These are phyloP conservation scores for Apogon hyalosoma DNA, from an alignment of 2,797 vertebrate genomes.

Conservation along the genomic window DNA sequence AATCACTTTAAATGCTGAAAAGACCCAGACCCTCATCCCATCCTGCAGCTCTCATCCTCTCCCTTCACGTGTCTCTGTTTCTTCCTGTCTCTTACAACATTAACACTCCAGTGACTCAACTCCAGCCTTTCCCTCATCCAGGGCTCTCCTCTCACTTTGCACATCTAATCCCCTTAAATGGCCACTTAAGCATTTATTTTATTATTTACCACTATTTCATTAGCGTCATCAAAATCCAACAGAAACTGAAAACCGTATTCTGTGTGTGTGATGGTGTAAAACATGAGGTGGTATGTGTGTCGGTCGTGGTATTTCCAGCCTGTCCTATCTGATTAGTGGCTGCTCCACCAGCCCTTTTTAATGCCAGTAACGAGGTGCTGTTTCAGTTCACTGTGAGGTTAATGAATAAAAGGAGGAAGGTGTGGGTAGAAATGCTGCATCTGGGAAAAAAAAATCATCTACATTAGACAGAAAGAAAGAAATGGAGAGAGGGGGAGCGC, in stretches of 20 bases:
- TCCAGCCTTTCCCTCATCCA: constrained; percentile 28
- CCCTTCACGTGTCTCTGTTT: constrained; percentile 9
- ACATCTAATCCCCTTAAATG: constrained; percentile 72
- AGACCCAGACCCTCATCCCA: constrained; percentile 50
- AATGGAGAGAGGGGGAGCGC: constrained; percentile 2
- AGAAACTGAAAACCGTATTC: constrained; percentile 17
- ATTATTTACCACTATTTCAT: constrained; percentile 66
- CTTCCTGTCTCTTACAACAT: constrained; percentile 7
- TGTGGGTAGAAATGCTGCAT: constrained; percentile 50
- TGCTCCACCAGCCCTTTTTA: constrained; percentile 35
- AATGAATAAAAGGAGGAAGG: constrained; percentile 57
- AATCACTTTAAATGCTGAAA: constrained; percentile 79
- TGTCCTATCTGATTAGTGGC: constrained; percentile 62
- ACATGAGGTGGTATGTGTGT: constrained; percentile 18
- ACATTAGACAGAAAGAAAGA: constrained; percentile 17
- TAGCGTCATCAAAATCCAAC: constrained; percentile 51
- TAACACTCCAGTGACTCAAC: constrained; percentile 33
- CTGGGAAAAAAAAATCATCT: constrained; percentile 29
- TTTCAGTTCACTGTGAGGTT: constrained; percentile 65
- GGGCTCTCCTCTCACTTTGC: constrained; percentile 49
- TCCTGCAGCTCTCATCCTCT: constrained; percentile 35
- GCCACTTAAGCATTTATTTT: constrained; percentile 73
- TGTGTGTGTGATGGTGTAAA: background rate
- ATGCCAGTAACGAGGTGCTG: constrained; percentile 64
- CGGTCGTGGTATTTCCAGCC: constrained; percentile 50